Evolutionary conservation across 1,140 invertebrate species (phyloP).

Genomic region (Parasteatoda tepidariorum): DNA sequence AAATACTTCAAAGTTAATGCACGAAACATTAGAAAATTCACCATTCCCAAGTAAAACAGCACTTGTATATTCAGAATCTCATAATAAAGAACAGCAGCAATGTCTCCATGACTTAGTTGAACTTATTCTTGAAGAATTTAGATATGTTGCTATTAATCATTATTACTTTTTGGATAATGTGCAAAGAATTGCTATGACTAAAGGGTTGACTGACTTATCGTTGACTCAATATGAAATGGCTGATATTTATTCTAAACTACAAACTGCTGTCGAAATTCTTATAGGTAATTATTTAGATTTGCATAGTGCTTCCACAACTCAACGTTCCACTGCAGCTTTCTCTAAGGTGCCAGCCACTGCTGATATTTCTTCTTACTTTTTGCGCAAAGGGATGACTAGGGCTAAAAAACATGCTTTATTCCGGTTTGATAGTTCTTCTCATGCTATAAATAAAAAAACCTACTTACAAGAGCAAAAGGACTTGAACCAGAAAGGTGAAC

Average conservation of each 20-base stretch:
- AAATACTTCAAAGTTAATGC: conserved; percentile 80
- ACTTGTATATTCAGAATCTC: not conserved
- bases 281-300: conserved; percentile 87
- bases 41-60: not conserved
- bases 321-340: conserved; percentile 72
- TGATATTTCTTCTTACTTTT: conserved; percentile 77
- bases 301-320: conserved; percentile 75
- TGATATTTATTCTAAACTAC: conserved; percentile 89
- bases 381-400: conserved; percentile 75
- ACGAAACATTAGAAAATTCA: conserved; percentile 68
- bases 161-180: conserved; percentile 63
- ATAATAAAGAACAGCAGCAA: conserved; percentile 62
- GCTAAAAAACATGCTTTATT: conserved; percentile 74
- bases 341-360: conserved; percentile 71
- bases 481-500: conserved; percentile 17
- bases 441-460: conserved; percentile 77
- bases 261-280: conserved; percentile 81
- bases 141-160: conserved; percentile 79
- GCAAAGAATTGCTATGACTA: conserved; percentile 42
- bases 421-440: conserved; percentile 83
- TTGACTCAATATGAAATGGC: conserved; percentile 77
- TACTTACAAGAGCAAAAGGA: conserved; percentile 74
- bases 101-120: conserved; percentile 69
- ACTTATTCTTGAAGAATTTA: conserved; percentile 80
- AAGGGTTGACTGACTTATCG: not conserved